Evolutionary conservation across 2,113 vertebrate genomes (phyloP).

Genomic region (Bujurquina vittata): DNA sequence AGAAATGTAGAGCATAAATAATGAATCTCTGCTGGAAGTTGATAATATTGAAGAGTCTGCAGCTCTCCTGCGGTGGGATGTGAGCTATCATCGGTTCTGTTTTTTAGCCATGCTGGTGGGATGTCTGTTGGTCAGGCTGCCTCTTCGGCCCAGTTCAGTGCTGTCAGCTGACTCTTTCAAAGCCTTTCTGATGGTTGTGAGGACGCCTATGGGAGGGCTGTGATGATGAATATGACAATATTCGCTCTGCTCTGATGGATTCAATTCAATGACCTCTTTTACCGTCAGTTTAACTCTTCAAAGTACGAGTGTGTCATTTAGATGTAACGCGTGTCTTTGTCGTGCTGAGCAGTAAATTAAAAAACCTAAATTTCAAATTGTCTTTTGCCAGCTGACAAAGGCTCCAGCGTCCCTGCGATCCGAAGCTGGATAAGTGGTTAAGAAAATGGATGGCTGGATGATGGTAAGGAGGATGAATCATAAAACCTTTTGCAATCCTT

Average conservation of each 20-base stretch:
- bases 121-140: neutral
- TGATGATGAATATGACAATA: neutral
- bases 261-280: neutral
- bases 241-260: neutral
- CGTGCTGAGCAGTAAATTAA: neutral
- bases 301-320: neutral
- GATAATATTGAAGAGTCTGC: conserved; percentile 21
- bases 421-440: neutral
- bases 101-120: neutral
- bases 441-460: too few species aligned
- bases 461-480: neutral
- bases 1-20: conserved; percentile 31
- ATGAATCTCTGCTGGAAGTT: conserved; percentile 56
- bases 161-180: neutral
- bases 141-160: neutral
- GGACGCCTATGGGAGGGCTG: neutral
- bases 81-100: neutral
- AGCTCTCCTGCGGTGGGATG: neutral
- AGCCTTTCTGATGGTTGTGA: neutral
- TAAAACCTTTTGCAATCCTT: neutral
- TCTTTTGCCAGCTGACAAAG: too few species aligned
- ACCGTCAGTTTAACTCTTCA: neutral
- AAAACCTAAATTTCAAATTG: neutral
- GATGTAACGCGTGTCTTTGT: neutral
- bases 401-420: neutral